Evolutionary conservation across 2,888 invertebrate species (phyloP).

Genomic region (Rhyacophila evoluta): DNA sequence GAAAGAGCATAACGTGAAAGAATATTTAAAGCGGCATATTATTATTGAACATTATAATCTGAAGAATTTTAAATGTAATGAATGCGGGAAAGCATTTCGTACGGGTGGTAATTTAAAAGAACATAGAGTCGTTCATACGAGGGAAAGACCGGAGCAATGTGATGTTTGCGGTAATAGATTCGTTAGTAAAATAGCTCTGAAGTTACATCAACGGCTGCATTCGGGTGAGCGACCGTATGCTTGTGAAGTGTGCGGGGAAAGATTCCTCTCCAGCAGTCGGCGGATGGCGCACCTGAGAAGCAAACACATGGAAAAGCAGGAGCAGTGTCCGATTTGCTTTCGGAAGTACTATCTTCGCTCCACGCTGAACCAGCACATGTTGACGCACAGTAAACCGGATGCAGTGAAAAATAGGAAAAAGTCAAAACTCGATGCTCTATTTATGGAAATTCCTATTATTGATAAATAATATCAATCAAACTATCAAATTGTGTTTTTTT

Average conservation of each 20-base stretch:
- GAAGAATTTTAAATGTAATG: conserved; percentile 35
- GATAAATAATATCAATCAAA: no score
- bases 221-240: conserved; percentile 42
- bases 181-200: conserved; percentile 42
- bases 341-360: conserved; percentile 12
- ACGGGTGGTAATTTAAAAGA: conserved; percentile 41
- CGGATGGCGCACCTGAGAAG: conserved; percentile 35
- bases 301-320: conserved; percentile 39
- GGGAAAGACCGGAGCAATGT: conserved; percentile 35
- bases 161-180: conserved; percentile 32
- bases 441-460: not conserved
- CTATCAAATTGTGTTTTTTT: no score
- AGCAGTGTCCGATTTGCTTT: conserved; percentile 31
- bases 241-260: conserved; percentile 41
- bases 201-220: conserved; percentile 40
- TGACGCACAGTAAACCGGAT: not conserved
- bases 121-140: conserved; percentile 38
- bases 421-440: not conserved
- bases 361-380: conserved; percentile 23
- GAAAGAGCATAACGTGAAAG: conserved; percentile 38
- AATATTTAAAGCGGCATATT: conserved; percentile 39
- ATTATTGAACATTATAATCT: conserved; percentile 40
- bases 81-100: conserved; percentile 37
- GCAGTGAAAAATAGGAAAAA: not conserved
- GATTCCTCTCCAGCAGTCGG: conserved; percentile 42